These are phyloP conservation scores for Paracanthobrama guichenoti DNA, from an alignment of 2,113 vertebrate species.

Conservation along the genomic window DNA sequence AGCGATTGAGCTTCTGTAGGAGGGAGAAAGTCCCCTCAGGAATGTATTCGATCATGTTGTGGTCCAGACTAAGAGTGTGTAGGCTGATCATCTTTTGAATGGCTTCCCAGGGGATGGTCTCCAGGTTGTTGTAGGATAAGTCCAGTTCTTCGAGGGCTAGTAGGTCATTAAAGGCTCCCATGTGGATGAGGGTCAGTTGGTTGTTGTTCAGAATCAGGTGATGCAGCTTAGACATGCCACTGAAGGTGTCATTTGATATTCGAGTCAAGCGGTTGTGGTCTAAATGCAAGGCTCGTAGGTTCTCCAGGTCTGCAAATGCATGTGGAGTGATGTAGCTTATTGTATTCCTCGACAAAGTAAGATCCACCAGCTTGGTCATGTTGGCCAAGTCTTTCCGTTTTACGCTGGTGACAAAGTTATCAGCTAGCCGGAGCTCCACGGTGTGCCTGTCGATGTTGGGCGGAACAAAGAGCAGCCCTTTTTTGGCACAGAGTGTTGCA, in stretches of 20 bases:
- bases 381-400: constrained; percentile 99
- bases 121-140: constrained; percentile 97
- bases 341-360: constrained; percentile 97
- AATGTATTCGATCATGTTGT: constrained; percentile 98
- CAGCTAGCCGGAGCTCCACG: constrained; percentile 94
- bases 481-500: constrained; percentile 98
- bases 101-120: constrained; percentile 95
- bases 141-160: constrained; percentile 96
- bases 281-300: constrained; percentile 94
- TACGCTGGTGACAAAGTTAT: constrained; percentile 98
- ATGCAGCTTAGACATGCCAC: constrained; percentile 96
- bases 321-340: constrained; percentile 97
- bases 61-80: constrained; percentile 95
- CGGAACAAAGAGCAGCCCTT: constrained; percentile 96
- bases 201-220: constrained; percentile 99
- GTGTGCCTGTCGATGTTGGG: constrained; percentile 98
- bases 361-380: constrained; percentile 97
- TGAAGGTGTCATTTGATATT: constrained; percentile 96
- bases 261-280: constrained; percentile 98
- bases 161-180: constrained; percentile 93
- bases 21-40: constrained; percentile 98
- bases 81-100: constrained; percentile 97
- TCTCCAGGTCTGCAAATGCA: constrained; percentile 92
- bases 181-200: constrained; percentile 93
- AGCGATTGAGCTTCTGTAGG: constrained; percentile 95